A percentile compares a stretch with the other conserved stretches of the same genome.
Conservation (phyloP, 2,888 invertebrate species). For the Onthophagus sagittarius region DNA sequence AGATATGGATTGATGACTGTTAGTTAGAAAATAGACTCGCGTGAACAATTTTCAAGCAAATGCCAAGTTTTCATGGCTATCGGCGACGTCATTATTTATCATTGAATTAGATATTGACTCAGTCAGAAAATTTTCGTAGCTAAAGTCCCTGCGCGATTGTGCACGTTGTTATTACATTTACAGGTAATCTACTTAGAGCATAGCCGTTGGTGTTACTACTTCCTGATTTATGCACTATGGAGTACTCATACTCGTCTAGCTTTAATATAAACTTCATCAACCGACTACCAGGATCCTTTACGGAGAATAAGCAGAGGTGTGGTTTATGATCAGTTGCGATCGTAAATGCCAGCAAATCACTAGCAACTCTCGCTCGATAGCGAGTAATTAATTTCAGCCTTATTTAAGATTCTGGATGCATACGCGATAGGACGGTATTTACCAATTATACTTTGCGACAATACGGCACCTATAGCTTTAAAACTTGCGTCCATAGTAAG, state of each 20-base stretch:
- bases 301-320: conserved; percentile 37
- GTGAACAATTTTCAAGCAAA: neutral
- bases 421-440: conserved; percentile 41
- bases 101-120: too few relatives aligned
- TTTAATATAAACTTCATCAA: conserved; percentile 36
- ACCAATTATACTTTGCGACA: conserved; percentile 34
- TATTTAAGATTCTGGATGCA: conserved; percentile 37
- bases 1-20: neutral
- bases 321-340: conserved; percentile 42
- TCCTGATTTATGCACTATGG: conserved; percentile 37
- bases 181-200: conserved; percentile 29
- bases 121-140: neutral
- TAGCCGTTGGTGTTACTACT: conserved; percentile 36
- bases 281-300: conserved; percentile 35
- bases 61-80: neutral
- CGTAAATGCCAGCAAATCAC: conserved; percentile 42
- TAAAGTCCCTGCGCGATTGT: neutral
- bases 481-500: conserved; percentile 40
- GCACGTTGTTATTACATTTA: neutral
- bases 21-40: conserved; percentile 1
- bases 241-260: conserved; percentile 39
- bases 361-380: conserved; percentile 42
- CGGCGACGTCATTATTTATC: neutral
- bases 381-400: conserved; percentile 39
- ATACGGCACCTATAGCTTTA: conserved; percentile 34